phyloP scores from a whole-genome alignment of 1,140 invertebrate genomes.

The Hesperophylax magnus region DNA sequence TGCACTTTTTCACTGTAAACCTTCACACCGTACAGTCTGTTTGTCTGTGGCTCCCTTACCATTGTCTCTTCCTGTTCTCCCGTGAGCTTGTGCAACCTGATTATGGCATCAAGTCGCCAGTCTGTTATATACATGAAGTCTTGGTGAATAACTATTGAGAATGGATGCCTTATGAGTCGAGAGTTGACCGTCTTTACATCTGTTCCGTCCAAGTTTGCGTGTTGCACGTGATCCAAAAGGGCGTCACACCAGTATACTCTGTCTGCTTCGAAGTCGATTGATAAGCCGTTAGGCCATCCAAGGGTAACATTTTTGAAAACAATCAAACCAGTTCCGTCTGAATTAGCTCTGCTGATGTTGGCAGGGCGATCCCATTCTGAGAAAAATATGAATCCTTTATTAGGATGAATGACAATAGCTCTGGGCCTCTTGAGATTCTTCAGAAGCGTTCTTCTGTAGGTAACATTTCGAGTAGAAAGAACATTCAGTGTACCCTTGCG shows the following conservation, averaged over 20 bases:
- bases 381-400: slow-evolving; percentile 94
- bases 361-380: slow-evolving; percentile 97
- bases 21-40: slow-evolving; percentile 92
- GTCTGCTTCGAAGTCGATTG: slow-evolving; percentile 90
- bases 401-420: slow-evolving; percentile 96
- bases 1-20: slow-evolving; percentile 89
- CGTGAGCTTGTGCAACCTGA: slow-evolving; percentile 90
- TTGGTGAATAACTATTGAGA: slow-evolving; percentile 94
- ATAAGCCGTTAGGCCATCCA: slow-evolving; percentile 96
- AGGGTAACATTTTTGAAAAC: slow-evolving; percentile 94
- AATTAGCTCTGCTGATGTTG: slow-evolving; percentile 92
- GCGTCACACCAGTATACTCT: slow-evolving; percentile 97
- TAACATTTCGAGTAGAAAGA: slow-evolving; percentile 87
- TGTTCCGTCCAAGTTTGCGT: slow-evolving; percentile 93
- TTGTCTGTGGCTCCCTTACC: slow-evolving; percentile 90
- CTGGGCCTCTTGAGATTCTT: slow-evolving; percentile 92
- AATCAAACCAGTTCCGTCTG: slow-evolving; percentile 88
- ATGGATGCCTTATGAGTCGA: slow-evolving; percentile 92
- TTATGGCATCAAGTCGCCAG: slow-evolving; percentile 96
- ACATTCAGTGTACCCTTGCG: slow-evolving; percentile 96
- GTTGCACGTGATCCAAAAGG: slow-evolving; percentile 94
- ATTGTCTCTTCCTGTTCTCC: slow-evolving; percentile 89
- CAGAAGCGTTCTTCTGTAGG: slow-evolving; percentile 86
- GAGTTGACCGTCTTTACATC: slow-evolving; percentile 94
- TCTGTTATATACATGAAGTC: slow-evolving; percentile 98